Evolutionary conservation across 2,113 vertebrate species (phyloP), one percentile per base, ranked within the genome.

Genomic region (Coreoperca whiteheadi): DNA sequence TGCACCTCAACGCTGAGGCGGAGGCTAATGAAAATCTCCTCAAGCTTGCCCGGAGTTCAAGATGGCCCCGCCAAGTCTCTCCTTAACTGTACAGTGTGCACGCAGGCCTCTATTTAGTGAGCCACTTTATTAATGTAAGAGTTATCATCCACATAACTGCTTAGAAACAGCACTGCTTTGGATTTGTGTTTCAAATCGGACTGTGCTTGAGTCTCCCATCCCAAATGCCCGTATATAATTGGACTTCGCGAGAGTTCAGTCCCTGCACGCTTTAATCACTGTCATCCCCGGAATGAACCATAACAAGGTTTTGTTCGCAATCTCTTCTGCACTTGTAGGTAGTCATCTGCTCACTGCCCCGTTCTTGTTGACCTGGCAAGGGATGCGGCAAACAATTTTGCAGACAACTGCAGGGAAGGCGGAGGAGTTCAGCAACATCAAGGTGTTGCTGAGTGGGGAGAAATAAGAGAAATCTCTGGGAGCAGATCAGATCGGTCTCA

Each of bases 11-110:
- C 63, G 41, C 64, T 43, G 82, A 79, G 63, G 39, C 14, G 9
- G 57, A 39, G 63, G 63, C 78, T 88, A 91, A 91, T 91, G 84
- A 79, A 90, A 89, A 88, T 66, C 63, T 88, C 88, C 87, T 86
- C 66, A 30, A 81, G 87, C 79, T 83, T 57, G 85, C 87, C 88
- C 61, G 70, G 74, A 86, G 91, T 85, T 83, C 83, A 91, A 84
- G 68, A 90, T 63, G 71, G 71, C 57, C 64, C 16, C 21, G 53
- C 28, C 37, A 54, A 56, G 64, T 59, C 54, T 70, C 15, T 56
- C 15, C 43, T 50, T 50, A 46, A 54, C 65, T 63, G 50, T 51
- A 48, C 60, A 2, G 23, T 39, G 18, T 46, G 60, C 34, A 48
- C 16, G 12, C 48, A 34, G 21, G 25, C 59, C 43, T 60, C 16